These are phyloP conservation scores for Eupelmus urozonus DNA, from an alignment of 2,888 invertebrate genomes.

Conservation along the genomic window DNA sequence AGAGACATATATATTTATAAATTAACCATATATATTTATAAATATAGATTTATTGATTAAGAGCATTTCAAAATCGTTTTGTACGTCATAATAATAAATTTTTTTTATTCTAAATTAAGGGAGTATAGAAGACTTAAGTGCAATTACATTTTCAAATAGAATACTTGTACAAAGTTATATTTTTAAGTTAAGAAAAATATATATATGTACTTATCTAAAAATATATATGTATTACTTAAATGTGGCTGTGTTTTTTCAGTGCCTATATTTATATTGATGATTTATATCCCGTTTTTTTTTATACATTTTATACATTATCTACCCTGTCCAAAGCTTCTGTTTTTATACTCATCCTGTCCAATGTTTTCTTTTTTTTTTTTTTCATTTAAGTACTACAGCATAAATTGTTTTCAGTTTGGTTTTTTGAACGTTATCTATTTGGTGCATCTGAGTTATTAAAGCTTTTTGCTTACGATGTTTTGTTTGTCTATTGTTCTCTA, in stretches of 20 bases:
- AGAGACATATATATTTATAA: conserved; percentile 44
- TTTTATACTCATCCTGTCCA: no score
- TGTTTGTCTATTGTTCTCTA: background rate
- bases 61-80: conserved; percentile 36
- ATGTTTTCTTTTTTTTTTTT: no score
- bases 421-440: no score
- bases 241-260: conserved; percentile 35
- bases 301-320: no score
- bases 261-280: conserved; percentile 20
- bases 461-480: conserved; percentile 36
- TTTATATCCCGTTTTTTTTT: no score
- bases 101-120: conserved; percentile 53
- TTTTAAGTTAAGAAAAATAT: conserved; percentile 52
- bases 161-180: conserved; percentile 59
- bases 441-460: background rate
- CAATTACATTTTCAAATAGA: conserved; percentile 56
- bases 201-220: conserved; percentile 54
- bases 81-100: conserved; percentile 28
- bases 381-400: no score
- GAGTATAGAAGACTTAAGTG: conserved; percentile 58
- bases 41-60: conserved; percentile 43
- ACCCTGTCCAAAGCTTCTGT: background rate
- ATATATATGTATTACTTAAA: conserved; percentile 49
- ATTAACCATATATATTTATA: conserved; percentile 44
- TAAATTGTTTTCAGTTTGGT: no score